Evolutionary conservation across 2,888 invertebrate genomes (phyloP).

Genomic region (Sinohyriopsis cumingii): DNA sequence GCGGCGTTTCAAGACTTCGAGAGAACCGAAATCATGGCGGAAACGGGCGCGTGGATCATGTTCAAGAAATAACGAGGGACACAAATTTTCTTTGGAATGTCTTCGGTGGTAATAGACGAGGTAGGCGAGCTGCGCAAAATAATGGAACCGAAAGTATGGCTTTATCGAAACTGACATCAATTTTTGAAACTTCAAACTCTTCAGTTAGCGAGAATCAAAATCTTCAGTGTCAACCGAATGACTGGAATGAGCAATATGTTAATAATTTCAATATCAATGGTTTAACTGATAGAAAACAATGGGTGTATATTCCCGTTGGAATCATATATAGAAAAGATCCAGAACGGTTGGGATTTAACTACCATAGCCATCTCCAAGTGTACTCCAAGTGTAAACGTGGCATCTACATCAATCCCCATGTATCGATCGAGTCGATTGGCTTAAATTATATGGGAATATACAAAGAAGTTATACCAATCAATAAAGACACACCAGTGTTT

Average conservation of each 20-base stretch:
- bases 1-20: conserved; percentile 28
- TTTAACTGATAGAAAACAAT: conserved; percentile 23
- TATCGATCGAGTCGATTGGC: conserved; percentile 56
- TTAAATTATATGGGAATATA: conserved; percentile 58
- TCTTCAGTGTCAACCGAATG: conserved; percentile 18
- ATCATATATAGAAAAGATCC: conserved; percentile 31
- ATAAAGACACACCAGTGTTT: conserved; percentile 33
- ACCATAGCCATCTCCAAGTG: conserved; percentile 3
- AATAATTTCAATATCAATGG: conserved; percentile 39
- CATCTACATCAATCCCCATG: conserved; percentile 13
- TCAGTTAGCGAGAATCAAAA: conserved; percentile 4
- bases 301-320: conserved; percentile 44
- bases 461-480: conserved; percentile 44
- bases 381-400: conserved; percentile 25
- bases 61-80: too few relatives aligned
- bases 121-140: too few relatives aligned
- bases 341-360: conserved; percentile 16
- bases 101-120: too few relatives aligned
- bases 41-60: not conserved
- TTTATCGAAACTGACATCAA: too few relatives aligned
- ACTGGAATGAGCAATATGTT: conserved; percentile 24
- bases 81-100: too few relatives aligned
- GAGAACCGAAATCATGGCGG: conserved; percentile 15
- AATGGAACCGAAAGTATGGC: too few relatives aligned
- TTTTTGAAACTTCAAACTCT: conserved; percentile 4